These are phyloP conservation scores for Smithornis capensis DNA, from an alignment of 2,113 vertebrate species.

Conservation along the genomic window DNA sequence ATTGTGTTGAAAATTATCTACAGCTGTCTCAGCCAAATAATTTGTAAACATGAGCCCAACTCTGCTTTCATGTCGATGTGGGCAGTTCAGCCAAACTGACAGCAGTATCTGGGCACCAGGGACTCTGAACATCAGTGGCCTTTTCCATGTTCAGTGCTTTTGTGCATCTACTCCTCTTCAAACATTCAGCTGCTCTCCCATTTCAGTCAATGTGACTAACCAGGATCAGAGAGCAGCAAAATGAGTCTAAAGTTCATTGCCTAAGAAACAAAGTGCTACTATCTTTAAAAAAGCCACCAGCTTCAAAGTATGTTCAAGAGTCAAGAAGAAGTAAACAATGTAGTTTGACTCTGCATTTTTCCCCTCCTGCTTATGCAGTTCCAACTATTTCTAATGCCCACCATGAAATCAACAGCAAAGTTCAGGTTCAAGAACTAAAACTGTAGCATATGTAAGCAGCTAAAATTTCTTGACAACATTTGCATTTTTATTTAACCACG, in stretches of 20 bases:
- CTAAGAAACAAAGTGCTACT: neutral
- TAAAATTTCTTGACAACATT: neutral
- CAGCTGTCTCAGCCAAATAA: neutral
- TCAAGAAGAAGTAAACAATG: neutral
- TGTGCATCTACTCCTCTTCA: neutral
- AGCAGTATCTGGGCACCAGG: neutral
- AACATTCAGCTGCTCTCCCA: neutral
- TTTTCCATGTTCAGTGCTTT: neutral
- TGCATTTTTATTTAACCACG: neutral
- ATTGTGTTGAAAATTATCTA: neutral
- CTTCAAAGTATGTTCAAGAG: neutral
- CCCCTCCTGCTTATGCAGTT: neutral
- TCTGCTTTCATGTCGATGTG: neutral
- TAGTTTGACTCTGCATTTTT: neutral
- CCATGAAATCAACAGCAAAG: neutral
- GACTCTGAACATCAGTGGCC: neutral
- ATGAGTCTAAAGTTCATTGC: neutral
- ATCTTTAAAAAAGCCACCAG: neutral
- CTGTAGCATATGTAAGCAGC: neutral
- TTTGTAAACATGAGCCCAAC: neutral
- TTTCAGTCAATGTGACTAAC: neutral
- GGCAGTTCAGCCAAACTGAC: neutral
- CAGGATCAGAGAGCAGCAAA: neutral
- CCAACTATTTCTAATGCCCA: neutral
- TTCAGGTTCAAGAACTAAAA: neutral